Base-by-base conservation (phyloP, 2,113 vertebrate genomes). In the Nibea albiflora region DNA sequence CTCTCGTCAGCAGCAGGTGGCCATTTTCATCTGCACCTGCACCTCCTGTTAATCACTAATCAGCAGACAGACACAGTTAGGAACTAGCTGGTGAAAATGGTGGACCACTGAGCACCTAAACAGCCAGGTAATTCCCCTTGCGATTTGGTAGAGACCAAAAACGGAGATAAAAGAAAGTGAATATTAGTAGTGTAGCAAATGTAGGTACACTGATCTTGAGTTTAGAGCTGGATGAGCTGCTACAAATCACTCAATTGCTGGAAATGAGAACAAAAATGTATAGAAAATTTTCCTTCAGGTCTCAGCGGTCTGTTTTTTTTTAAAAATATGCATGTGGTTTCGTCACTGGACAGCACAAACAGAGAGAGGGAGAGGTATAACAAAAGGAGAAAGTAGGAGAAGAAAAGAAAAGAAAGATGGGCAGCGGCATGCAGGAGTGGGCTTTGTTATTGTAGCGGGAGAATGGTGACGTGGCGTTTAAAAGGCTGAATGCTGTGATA, bases 401-500 rank as follows among this genome's bases (percentile, higher is more conserved):
- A 71, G 74, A 80, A 81, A 77, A 69, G 73, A 87, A 84, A 78
- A 84, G 61, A 56, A 71, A 80, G 84, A 78, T 11, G 78, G 87
- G 71, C 84, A 80, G 70, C 15, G 47, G 7, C 73, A 72, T 68
- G 78, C 83, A 84, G 47, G 53, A 87, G 75, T 86, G 85, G 79
- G 81, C 72, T 90, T 85, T 85, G 81, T 89, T 84, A 84, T 83
- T 89, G 85, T 76, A 64, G 82, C 50, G 35, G 76, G 53, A 87
- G 83, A 88, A 88, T 50, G 69, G 81, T 76, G 83, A 87, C 53
- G 85, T 77, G 56, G 71, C 69, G 80, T 87, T 88, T 84, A 92
- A 90, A 39, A 89, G 86, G 87, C 88, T 90, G 88, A 91, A 75
- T 83, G 84, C 64, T 83, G 87, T 15, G 88, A 93, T 92, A 90